Evolutionary conservation across 2,113 vertebrate species (phyloP).

Genomic region (Sialia sialis): DNA sequence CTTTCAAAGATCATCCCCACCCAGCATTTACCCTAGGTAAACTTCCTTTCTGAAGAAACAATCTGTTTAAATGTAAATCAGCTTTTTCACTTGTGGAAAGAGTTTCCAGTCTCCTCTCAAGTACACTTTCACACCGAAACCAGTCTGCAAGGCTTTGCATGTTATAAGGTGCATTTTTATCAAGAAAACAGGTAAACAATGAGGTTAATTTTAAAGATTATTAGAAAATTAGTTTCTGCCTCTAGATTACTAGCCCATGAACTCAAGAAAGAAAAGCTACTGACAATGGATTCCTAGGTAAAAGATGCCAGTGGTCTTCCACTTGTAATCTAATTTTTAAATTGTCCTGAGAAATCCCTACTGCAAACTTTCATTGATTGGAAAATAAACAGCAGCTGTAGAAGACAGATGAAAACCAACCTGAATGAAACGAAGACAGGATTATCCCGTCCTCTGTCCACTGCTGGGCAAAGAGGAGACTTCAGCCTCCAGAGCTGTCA

Average conservation of each 20-base stretch:
- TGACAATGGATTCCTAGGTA: not conserved
- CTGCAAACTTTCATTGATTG: not conserved
- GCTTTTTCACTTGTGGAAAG: slow-evolving; percentile 22
- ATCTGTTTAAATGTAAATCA: slow-evolving; percentile 49
- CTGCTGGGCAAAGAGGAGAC: not conserved
- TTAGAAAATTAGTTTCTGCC: not conserved
- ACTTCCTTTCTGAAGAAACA: slow-evolving; percentile 53
- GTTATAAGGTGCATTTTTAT: not conserved
- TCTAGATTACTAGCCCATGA: not conserved
- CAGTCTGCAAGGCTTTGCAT: not conserved
- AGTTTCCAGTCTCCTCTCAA: not conserved
- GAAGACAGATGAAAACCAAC: not conserved
- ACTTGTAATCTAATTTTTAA: not conserved
- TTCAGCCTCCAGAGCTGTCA: not conserved
- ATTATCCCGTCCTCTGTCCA: not conserved
- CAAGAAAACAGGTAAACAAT: not conserved
- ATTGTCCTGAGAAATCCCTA: not conserved
- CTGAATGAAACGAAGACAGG: not conserved
- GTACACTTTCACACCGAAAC: not conserved
- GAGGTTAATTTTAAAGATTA: not conserved
- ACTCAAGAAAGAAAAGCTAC: not conserved
- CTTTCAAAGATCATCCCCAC: slow-evolving; percentile 49
- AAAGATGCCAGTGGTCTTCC: not conserved
- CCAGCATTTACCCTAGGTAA: slow-evolving; percentile 42
- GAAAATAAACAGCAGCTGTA: not conserved